Percentiles rank a stretch among this genome's conserved stretches.
phyloP scores from a whole-genome alignment of 2,888 invertebrate genomes.

The Marronus borbonicus region DNA sequence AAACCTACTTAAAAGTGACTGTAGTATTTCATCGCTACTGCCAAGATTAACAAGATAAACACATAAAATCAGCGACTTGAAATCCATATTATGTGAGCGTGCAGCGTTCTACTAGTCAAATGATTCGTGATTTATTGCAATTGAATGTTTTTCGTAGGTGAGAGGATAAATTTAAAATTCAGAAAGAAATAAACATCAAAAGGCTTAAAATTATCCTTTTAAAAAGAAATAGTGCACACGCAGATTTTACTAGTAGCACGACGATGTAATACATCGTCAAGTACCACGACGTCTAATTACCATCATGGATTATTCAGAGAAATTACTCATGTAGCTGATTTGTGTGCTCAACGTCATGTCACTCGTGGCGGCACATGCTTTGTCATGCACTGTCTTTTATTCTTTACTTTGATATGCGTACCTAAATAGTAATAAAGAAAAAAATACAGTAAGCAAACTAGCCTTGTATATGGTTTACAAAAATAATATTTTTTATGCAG shows the following conservation, averaged over 20 bases:
- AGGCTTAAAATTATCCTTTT: background rate
- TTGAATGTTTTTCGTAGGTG: background rate
- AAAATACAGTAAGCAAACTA: background rate
- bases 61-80: background rate
- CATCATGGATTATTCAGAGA: background rate
- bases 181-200: background rate
- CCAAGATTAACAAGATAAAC: background rate
- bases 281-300: background rate
- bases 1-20: background rate
- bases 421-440: background rate
- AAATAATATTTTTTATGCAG: too few species aligned
- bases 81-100: background rate
- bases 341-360: background rate
- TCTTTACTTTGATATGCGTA: too few species aligned
- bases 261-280: background rate
- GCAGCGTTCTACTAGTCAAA: background rate
- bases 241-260: background rate
- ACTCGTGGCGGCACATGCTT: background rate
- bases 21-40: background rate
- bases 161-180: background rate
- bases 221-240: background rate
- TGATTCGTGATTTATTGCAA: background rate
- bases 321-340: background rate
- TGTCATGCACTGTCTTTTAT: background rate
- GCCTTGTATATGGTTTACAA: background rate